Conservation (phyloP, 1,140 invertebrate species). For the Drosophila kurseongensis region DNA sequence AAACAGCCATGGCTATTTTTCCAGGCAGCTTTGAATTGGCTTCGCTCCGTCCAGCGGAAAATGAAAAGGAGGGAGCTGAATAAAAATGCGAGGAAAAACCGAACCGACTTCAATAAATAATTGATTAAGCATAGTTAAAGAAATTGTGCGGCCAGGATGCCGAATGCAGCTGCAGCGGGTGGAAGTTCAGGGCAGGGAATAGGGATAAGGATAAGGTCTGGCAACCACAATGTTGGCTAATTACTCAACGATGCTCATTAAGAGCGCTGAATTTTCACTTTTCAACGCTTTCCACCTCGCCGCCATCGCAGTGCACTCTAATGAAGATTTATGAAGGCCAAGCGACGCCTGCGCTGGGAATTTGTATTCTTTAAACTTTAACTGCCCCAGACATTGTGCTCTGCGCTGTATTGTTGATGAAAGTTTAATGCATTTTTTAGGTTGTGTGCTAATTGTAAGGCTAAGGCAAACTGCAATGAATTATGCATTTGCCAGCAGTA, state of each 20-base stretch:
- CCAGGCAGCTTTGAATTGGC: constrained; percentile 29
- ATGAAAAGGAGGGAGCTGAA: not conserved
- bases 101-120: constrained; percentile 72
- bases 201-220: constrained; percentile 22
- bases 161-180: constrained; percentile 4
- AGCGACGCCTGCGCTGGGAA: constrained; percentile 39
- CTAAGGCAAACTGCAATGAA: constrained; percentile 75
- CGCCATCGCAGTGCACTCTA: constrained; percentile 49
- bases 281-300: constrained; percentile 72
- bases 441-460: constrained; percentile 69
- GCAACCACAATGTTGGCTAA: constrained; percentile 78
- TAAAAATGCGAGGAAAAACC: constrained; percentile 32
- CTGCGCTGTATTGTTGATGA: constrained; percentile 47
- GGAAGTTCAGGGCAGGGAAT: not conserved
- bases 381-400: constrained; percentile 52
- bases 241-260: constrained; percentile 81
- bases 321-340: constrained; percentile 79
- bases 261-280: constrained; percentile 80
- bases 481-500: constrained; percentile 70
- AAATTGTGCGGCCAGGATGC: constrained; percentile 39
- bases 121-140: constrained; percentile 69
- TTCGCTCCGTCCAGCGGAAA: constrained; percentile 12
- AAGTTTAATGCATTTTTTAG: constrained; percentile 80
- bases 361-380: constrained; percentile 59
- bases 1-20: constrained; percentile 57